Base-by-base conservation (phyloP, 1,140 invertebrate genomes). In the Drosophila kurseongensis region DNA sequence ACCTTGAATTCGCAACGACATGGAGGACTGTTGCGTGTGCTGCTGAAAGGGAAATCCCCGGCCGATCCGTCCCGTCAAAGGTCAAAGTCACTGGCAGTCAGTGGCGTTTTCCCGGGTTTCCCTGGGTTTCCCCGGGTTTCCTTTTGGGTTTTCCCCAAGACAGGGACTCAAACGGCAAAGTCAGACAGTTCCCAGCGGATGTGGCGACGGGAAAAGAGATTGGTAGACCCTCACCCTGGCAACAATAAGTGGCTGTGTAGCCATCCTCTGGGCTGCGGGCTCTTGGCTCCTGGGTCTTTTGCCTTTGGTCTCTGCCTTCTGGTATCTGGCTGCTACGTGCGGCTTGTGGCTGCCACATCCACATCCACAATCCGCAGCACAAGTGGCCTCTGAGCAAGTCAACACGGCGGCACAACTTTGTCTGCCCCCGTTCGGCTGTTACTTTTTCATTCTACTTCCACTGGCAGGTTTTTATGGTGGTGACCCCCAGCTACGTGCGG, bases 181-280 rank as follows among this genome's bases (percentile, higher is more conserved):
- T 12, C 18, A 32, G 14, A 6, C 14, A 29, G 32, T 59, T 42
- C 44, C 57, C 57, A 36, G 44, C 29, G 48, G 47, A 29, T 29
- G 47, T 13, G 47, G 47, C n/a, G 47, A 35, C 2, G 48, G 48
- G 48, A 4, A 32, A 16, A 48, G 65, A 36, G 75, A 48, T 55
- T 50, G 35, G 69, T 48, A 73, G 61, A 74, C 58, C 73, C 76
- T 27, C 23, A 13, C 27, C 59, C 27, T 69, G 38, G 51, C 59
- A 86, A 82, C 80, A 82, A 82, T 83, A 86, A 86, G 82, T 88
- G 88, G 82, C 82, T 75, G 58, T 32, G 57, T 42, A 47, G 41
- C 78, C 27, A 27, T 62, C 27, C 58, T 47, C 62, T 66, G 62
- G 55, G 54, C 13, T 56, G 18, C 35, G 52, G 35, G 59, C 48